These are phyloP conservation scores for Autographa gamma DNA, from an alignment of 2,888 invertebrate genomes.

Conservation along the genomic window DNA sequence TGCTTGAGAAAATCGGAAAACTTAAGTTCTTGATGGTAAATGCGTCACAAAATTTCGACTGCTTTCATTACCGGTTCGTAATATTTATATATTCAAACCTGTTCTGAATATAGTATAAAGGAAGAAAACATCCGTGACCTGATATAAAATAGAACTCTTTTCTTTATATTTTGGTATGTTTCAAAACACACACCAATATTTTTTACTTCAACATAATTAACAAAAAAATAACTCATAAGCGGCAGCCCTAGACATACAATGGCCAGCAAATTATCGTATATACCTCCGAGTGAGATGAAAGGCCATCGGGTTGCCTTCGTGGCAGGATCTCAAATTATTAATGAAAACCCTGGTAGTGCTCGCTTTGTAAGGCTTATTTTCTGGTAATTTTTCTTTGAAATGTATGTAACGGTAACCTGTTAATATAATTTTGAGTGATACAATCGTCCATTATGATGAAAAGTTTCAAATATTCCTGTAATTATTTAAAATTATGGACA, in stretches of 20 bases:
- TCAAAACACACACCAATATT: not conserved
- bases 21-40: too few relatives aligned
- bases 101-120: too few relatives aligned
- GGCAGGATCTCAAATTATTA: conserved; percentile 46
- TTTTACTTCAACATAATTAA: not conserved
- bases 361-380: conserved; percentile 34
- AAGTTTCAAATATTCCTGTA: too few relatives aligned
- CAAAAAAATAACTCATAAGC: conserved; percentile 27
- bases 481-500: too few relatives aligned
- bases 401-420: not conserved
- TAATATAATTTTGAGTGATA: not conserved
- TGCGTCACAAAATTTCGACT: too few relatives aligned
- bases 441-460: too few relatives aligned
- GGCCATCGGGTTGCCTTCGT: conserved; percentile 34
- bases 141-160: too few relatives aligned
- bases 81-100: too few relatives aligned
- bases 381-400: conserved; percentile 12
- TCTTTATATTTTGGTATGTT: too few relatives aligned
- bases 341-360: conserved; percentile 37
- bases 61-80: too few relatives aligned
- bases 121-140: too few relatives aligned
- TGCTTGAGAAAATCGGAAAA: too few relatives aligned
- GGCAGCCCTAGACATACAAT: conserved; percentile 55
- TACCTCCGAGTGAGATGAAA: conserved; percentile 49
- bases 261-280: conserved; percentile 56